Conservation (phyloP, 2,888 invertebrate species). For the Epirrita christyi region DNA sequence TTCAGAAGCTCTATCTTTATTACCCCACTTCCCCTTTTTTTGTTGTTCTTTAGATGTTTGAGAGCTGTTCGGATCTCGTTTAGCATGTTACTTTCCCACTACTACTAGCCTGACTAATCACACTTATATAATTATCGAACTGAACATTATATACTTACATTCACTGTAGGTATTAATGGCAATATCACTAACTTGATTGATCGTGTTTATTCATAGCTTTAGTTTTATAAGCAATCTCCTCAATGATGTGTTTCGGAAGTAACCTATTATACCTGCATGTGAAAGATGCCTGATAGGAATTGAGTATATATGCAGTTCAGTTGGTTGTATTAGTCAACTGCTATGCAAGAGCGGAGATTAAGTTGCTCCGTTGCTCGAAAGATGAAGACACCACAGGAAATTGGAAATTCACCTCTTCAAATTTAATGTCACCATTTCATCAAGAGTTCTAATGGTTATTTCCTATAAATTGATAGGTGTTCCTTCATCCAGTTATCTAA, state of each 20-base stretch:
- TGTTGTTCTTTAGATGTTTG: too few species aligned
- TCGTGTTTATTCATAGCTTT: neutral
- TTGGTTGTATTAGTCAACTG: neutral
- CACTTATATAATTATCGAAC: too few species aligned
- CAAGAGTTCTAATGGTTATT: neutral
- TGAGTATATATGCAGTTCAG: neutral
- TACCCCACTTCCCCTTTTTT: too few species aligned
- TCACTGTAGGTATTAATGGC: neutral
- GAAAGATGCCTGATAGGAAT: neutral
- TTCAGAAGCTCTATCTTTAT: too few species aligned
- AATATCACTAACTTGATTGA: neutral
- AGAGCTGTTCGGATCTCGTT: too few species aligned
- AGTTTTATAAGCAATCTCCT: slow-evolving; percentile 19
- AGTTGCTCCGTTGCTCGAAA: neutral
- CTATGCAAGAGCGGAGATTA: slow-evolving; percentile 10
- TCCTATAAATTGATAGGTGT: too few species aligned
- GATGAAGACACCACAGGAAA: too few species aligned
- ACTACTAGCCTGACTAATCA: too few species aligned
- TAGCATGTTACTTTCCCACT: too few species aligned
- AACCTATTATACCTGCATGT: too few species aligned
- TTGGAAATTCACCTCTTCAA: neutral
- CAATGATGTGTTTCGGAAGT: neutral
- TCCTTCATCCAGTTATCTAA: too few species aligned
- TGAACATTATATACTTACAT: too few species aligned
- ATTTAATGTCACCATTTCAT: neutral